A percentile compares a stretch with the other conserved stretches of the same genome.
Evolutionary conservation across 2,888 invertebrate species (phyloP).

Genomic region (Drosophila recens): DNA sequence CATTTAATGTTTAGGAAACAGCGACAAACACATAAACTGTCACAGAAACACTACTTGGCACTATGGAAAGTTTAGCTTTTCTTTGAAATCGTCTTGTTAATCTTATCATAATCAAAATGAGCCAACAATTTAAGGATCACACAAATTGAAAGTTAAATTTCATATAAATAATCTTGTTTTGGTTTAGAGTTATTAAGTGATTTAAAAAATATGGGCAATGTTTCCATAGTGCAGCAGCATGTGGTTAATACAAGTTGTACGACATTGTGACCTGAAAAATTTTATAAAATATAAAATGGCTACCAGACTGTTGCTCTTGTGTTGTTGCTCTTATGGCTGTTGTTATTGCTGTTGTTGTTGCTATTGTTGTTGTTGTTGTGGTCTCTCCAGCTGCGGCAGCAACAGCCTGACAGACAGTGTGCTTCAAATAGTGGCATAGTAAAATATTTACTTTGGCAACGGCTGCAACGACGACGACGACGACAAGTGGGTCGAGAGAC

Average conservation of each 20-base stretch:
- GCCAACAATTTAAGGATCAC: too few species aligned
- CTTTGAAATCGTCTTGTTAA: neutral
- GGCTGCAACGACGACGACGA: slow-evolving; percentile 48
- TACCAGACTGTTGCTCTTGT: slow-evolving; percentile 68
- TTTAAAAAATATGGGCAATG: too few species aligned
- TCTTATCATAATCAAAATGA: too few species aligned
- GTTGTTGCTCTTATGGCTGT: slow-evolving; percentile 31
- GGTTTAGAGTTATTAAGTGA: too few species aligned
- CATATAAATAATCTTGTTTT: too few species aligned
- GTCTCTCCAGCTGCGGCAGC: slow-evolving; percentile 65
- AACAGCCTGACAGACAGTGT: slow-evolving; percentile 73
- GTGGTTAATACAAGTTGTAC: slow-evolving; percentile 77
- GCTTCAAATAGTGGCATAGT: slow-evolving; percentile 79
- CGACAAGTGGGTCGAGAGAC: slow-evolving; percentile 22
- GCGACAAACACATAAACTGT: slow-evolving; percentile 23
- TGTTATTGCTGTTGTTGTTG: slow-evolving; percentile 27
- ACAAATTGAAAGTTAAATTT: too few species aligned
- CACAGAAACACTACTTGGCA: slow-evolving; percentile 1
- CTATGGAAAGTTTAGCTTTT: too few species aligned
- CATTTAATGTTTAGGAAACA: slow-evolving; percentile 60
- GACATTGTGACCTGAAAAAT: slow-evolving; percentile 81
- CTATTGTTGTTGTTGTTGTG: slow-evolving; percentile 33
- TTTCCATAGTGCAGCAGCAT: slow-evolving; percentile 23
- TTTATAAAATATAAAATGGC: slow-evolving; percentile 79
- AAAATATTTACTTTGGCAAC: slow-evolving; percentile 78